Evolutionary conservation across 2,888 invertebrate genomes (phyloP).

Genomic region (Hydrotaea diabolus): DNA sequence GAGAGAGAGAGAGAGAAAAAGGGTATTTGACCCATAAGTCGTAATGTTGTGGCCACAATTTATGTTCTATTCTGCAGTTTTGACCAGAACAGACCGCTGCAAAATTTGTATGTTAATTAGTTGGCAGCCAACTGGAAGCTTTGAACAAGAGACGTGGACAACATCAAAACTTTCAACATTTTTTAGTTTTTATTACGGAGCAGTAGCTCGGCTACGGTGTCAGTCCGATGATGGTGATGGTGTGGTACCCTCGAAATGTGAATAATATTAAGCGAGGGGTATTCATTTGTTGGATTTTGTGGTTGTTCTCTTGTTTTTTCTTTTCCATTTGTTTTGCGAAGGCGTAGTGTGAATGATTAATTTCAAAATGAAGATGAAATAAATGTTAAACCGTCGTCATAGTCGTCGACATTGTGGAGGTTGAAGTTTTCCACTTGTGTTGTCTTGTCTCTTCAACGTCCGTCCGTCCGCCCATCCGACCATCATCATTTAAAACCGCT

Average conservation of each 20-base stretch:
- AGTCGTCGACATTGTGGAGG: neutral
- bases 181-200: neutral
- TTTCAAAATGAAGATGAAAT: conserved; percentile 51
- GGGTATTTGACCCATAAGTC: conserved; percentile 64
- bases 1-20: conserved; percentile 23
- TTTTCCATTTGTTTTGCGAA: conserved; percentile 43
- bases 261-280: conserved; percentile 10
- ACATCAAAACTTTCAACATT: neutral
- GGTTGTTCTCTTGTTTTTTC: conserved; percentile 33
- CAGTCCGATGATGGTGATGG: neutral
- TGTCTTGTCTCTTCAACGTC: neutral
- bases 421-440: conserved; percentile 9
- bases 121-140: conserved; percentile 53
- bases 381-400: neutral
- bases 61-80: conserved; percentile 57
- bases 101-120: conserved; percentile 71
- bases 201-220: neutral
- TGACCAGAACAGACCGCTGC: conserved; percentile 70
- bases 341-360: conserved; percentile 76
- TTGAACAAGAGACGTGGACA: too few species aligned
- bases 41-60: conserved; percentile 17
- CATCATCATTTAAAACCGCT: conserved; percentile 75
- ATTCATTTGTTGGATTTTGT: conserved; percentile 7
- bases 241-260: conserved; percentile 37
- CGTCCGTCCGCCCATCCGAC: conserved; percentile 5